Base-by-base conservation (phyloP, 23 tunicate genomes). In the Phallusia fumigata region DNA sequence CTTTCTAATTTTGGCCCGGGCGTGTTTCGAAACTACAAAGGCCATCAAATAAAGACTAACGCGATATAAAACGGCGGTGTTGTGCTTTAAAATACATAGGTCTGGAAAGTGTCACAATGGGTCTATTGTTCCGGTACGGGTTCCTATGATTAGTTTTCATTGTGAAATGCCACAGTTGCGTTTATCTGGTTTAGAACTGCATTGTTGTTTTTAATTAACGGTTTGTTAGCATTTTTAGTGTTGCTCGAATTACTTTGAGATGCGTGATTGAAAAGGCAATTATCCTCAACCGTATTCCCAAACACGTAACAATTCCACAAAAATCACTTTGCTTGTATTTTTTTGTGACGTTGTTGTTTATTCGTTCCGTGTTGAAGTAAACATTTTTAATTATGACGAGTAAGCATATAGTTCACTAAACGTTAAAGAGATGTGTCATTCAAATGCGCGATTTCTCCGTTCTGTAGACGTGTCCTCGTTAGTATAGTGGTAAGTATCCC, bases 401-500 rank as follows among this genome's bases (percentile, higher is more conserved):
- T n/a, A n/a, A n/a, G n/a, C n/a, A n/a, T n/a, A n/a, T n/a, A n/a
- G n/a, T n/a, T n/a, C n/a, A n/a, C n/a, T n/a, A n/a, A n/a, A n/a
- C n/a, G n/a, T n/a, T n/a, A n/a, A 18, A 51, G 58, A 13, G 18
- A 24, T 58, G 8, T 58, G 13, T 58, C 2, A 58, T 6, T 6
- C 3, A 58, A 6, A 6, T 58, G 26, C 26, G 69, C 28, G 26
- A 58, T 58, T 58, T 24, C 26, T 11, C 8, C 69, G 16, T 1
- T 13, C 5, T 6, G 16, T 21, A 8, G 69, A 1, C 69, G 69
- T 58, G 69, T 58, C 69, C 69, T 58, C 69, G 69, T 58, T 58
- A 58, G 69, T 58, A 58, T 58, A 58, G 69, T 58, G 69, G 69
- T 58, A 58, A 58, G 69, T 58, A 58, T 58, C 69, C 69, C 69